Base-by-base conservation (phyloP, 2,888 invertebrate species). In the Plagiodera versicolora region DNA sequence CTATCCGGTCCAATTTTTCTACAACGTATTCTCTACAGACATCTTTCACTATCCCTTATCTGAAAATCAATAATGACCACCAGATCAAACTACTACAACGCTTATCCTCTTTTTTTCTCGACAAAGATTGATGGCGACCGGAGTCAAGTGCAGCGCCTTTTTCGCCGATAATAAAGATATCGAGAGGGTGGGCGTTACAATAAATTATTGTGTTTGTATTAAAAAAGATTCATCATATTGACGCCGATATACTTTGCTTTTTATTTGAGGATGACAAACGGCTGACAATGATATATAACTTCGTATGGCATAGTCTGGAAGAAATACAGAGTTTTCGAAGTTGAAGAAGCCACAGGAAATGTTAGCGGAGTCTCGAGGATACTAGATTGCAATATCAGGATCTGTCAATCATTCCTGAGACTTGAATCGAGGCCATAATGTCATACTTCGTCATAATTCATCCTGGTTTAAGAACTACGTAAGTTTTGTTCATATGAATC, bases 191-290 rank as follows among this genome's bases (percentile, higher is more conserved):
- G 70, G 74, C 73, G 72, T 75, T 72, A 74, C 74, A 73, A 76
- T 75, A 76, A 77, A 76, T 75, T 75, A 77, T 76, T 73, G 68
- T 75, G 75, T 75, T 76, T 77, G 74, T 75, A 73, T 75, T 75
- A 73, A 73, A 72, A 67, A 68, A 72, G 74, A 77, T 77, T 75
- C 73, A 76, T 77, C 76, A 77, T 70, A 68, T 61, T 69, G 70
- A 71, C 65, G 61, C 58, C 61, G 50, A 61, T 39, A 39, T 14
- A 39, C 39, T 39, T 39, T 39, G 39, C 39, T 39, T 39, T 14
- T 39, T 39, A 39, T 39, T 10, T 3, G 11, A 39, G 39, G 39
- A 39, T 39, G 39, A 39, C 39, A 39, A 39, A 39, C 39, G 39
- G 39, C 39, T 39, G 39, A 39, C 39, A 39, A 14, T 39, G 39